These are phyloP conservation scores for Holothuria glaberrima DNA, from an alignment of 35 echinoderm and acorn worm species.

Conservation along the genomic window DNA sequence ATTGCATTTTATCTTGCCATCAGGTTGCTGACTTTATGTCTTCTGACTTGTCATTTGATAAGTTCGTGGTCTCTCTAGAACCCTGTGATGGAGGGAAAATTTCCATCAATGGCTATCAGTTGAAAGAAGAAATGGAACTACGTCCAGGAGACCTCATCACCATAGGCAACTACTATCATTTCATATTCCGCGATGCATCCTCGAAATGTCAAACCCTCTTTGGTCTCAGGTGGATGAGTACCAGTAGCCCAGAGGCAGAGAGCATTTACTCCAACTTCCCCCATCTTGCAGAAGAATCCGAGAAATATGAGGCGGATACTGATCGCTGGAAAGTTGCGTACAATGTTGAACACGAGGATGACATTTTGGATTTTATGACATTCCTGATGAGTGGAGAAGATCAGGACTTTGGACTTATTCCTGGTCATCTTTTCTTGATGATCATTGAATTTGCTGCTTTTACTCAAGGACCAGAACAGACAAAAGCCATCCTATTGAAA, in stretches of 20 bases:
- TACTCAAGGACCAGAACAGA: constrained; percentile 18
- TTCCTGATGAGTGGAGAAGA: constrained; percentile 49
- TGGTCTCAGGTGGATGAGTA: constrained; percentile 47
- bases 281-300: constrained; percentile 71
- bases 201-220: constrained; percentile 45
- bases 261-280: constrained; percentile 53
- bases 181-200: constrained; percentile 85
- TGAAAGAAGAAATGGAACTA: constrained; percentile 68
- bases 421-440: constrained; percentile 45
- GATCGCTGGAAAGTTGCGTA: constrained; percentile 75
- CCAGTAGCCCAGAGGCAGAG: constrained; percentile 7
- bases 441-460: constrained; percentile 35
- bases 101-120: constrained; percentile 66
- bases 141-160: constrained; percentile 78
- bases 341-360: constrained; percentile 64
- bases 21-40: neutral
- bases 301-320: constrained; percentile 67
- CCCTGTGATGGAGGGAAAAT: constrained; percentile 63
- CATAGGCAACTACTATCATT: constrained; percentile 80
- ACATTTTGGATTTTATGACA: constrained; percentile 66
- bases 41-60: constrained; percentile 35
- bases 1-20: constrained; percentile 73
- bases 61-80: constrained; percentile 71
- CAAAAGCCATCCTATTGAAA: neutral
- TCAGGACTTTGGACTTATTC: constrained; percentile 6